phyloP scores from a whole-genome alignment of 2,888 invertebrate species.

The Thymelicus acteon region DNA sequence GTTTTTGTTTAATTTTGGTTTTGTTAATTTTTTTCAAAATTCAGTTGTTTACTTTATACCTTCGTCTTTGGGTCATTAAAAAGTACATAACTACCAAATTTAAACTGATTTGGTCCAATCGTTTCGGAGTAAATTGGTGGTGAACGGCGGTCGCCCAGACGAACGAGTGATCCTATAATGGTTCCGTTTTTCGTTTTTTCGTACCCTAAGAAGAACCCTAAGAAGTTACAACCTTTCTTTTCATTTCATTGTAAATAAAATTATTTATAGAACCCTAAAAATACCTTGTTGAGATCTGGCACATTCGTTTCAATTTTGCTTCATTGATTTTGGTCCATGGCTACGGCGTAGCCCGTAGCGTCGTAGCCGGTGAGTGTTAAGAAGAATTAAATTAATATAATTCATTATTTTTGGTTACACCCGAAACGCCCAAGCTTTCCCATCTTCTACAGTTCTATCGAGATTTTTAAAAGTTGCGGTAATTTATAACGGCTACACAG shows the following conservation, averaged over 20 bases:
- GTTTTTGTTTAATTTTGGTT: too few species aligned
- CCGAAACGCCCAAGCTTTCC: neutral
- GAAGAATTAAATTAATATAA: conserved; percentile 17
- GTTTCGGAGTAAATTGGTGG: too few species aligned
- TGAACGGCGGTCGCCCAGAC: too few species aligned
- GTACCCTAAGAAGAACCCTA: too few species aligned
- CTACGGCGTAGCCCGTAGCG: conserved; percentile 5
- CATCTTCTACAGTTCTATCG: neutral
- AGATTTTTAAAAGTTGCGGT: neutral
- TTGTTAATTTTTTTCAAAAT: too few species aligned
- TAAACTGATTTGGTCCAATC: too few species aligned
- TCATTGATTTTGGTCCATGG: neutral
- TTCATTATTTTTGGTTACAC: neutral
- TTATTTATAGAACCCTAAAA: neutral
- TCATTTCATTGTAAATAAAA: neutral
- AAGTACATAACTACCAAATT: too few species aligned
- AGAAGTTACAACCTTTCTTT: neutral
- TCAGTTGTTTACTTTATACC: too few species aligned
- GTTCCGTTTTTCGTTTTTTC: too few species aligned
- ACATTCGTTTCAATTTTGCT: neutral
- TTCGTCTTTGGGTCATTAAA: too few species aligned
- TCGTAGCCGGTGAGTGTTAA: neutral
- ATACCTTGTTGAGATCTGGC: neutral
- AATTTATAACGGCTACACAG: neutral
- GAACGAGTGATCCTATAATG: too few species aligned